A percentile compares a stretch with the other conserved stretches of the same genome.
Evolutionary conservation across 2,888 invertebrate genomes (phyloP).

Genomic region (Podotricha telesiphe): DNA sequence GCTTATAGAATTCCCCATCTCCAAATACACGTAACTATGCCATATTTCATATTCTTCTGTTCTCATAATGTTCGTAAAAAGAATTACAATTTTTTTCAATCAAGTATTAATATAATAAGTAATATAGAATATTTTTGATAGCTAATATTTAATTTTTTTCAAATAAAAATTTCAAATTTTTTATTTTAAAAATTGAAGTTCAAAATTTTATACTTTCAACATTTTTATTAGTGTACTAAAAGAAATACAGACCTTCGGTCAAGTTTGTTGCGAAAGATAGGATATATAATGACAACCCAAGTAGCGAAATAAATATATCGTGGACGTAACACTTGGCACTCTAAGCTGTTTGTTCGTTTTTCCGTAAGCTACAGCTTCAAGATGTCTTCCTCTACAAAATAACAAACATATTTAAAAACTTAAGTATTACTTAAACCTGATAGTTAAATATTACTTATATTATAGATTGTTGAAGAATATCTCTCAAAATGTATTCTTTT

Average conservation of each 20-base stretch:
- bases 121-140: no score
- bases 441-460: neutral
- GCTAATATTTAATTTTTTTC: no score
- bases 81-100: no score
- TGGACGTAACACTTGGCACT: neutral
- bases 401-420: neutral
- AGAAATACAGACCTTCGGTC: neutral
- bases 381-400: neutral
- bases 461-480: neutral
- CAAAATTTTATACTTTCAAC: neutral
- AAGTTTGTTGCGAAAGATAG: neutral
- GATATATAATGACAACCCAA: neutral
- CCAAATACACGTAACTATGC: no score
- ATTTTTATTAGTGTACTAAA: neutral
- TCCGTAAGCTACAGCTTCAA: neutral
- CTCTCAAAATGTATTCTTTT: neutral
- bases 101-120: no score
- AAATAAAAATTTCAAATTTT: no score
- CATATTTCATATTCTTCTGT: no score
- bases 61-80: no score
- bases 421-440: neutral
- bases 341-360: neutral
- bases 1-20: no score
- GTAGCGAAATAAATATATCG: neutral
- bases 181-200: no score